Evolutionary conservation across 2,888 invertebrate genomes (phyloP).

Genomic region (Trichogramma evanescens): DNA sequence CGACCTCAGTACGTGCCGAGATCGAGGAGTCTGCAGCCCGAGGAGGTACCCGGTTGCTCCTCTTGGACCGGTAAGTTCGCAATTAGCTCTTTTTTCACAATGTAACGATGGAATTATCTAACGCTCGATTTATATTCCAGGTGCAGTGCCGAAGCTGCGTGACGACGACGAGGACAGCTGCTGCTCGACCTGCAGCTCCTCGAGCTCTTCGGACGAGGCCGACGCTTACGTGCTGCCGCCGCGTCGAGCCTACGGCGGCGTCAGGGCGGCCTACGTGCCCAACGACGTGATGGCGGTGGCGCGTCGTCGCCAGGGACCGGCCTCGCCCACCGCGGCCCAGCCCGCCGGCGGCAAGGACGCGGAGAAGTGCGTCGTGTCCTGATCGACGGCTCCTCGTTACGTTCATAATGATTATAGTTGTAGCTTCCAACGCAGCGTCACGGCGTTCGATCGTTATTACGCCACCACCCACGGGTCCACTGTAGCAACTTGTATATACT

Average conservation of each 20-base stretch:
- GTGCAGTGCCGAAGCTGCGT: not conserved
- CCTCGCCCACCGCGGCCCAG: slow-evolving; percentile 16
- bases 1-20: slow-evolving; percentile 47
- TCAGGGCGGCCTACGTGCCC: slow-evolving; percentile 86
- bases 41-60: slow-evolving; percentile 48
- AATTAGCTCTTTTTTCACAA: not conserved
- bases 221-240: slow-evolving; percentile 81
- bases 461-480: no score
- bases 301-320: slow-evolving; percentile 50
- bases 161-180: slow-evolving; percentile 57
- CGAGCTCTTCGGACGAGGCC: slow-evolving; percentile 78
- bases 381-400: slow-evolving; percentile 48
- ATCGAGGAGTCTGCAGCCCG: slow-evolving; percentile 52
- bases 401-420: no score
- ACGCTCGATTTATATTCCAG: no score
- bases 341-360: slow-evolving; percentile 52
- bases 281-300: slow-evolving; percentile 84
- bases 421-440: no score
- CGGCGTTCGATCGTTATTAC: no score
- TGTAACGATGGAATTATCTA: not conserved
- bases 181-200: slow-evolving; percentile 82
- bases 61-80: slow-evolving; percentile 34
- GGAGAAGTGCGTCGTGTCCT: slow-evolving; percentile 82
- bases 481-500: no score
- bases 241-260: slow-evolving; percentile 76